Conservation (phyloP, 2,797 vertebrate species). For the Gymnocypris eckloni region DNA sequence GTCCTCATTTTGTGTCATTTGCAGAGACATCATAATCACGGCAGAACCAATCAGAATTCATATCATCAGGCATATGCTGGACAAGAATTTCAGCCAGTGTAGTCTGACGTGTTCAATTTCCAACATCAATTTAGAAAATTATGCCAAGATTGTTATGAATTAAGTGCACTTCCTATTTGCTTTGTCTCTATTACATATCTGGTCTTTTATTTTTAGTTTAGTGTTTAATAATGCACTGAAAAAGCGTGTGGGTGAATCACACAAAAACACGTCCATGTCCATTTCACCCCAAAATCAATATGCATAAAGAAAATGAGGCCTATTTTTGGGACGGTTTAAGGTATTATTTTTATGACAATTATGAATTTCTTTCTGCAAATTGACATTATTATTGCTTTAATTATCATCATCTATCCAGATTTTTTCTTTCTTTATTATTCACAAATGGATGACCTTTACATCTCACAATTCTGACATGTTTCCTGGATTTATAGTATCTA, state of each 20-base stretch:
- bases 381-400: neutral
- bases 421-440: neutral
- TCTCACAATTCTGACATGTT: neutral
- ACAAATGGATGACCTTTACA: neutral
- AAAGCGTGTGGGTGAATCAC: neutral
- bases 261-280: neutral
- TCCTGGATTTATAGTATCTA: neutral
- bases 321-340: neutral
- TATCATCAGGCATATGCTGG: slow-evolving; percentile 20
- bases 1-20: slow-evolving; percentile 44
- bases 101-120: slow-evolving; percentile 6
- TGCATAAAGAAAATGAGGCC: neutral
- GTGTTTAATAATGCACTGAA: neutral
- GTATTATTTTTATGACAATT: slow-evolving; percentile 7
- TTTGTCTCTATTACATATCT: neutral
- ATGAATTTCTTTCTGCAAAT: neutral
- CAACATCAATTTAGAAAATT: neutral
- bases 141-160: slow-evolving; percentile 7
- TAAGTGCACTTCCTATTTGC: neutral
- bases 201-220: neutral
- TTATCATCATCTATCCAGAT: neutral
- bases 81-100: neutral
- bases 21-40: slow-evolving; percentile 46
- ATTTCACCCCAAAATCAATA: neutral
- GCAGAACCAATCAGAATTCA: slow-evolving; percentile 32